A percentile compares a stretch with the other conserved stretches of the same genome.
phyloP scores from a whole-genome alignment of 2,113 vertebrate genomes.

The Platysternon megacephalum region DNA sequence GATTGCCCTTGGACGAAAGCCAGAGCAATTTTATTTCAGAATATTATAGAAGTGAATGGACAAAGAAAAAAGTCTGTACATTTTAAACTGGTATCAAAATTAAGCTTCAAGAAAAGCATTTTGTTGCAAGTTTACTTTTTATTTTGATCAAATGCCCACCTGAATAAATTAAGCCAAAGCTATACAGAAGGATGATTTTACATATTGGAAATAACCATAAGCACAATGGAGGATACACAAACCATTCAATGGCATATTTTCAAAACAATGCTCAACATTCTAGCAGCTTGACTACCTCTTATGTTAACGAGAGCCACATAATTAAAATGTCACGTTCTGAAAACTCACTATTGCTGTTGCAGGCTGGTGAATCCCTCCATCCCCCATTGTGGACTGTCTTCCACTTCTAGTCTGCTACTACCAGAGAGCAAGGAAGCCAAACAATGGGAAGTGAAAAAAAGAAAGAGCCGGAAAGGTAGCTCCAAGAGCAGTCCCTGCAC shows the following conservation, averaged over 20 bases:
- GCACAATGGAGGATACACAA: neutral
- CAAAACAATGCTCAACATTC: neutral
- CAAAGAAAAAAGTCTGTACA: neutral
- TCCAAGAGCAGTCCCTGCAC: neutral
- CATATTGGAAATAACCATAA: neutral
- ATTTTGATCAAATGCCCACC: neutral
- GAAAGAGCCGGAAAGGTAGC: neutral
- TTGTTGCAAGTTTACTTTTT: neutral
- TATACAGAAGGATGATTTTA: neutral
- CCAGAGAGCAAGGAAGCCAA: neutral
- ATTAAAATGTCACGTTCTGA: neutral
- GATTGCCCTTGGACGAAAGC: conserved; percentile 30
- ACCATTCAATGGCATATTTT: neutral
- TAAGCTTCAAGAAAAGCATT: neutral
- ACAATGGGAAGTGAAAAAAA: neutral
- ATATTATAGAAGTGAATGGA: neutral
- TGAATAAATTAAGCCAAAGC: neutral
- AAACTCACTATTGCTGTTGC: neutral
- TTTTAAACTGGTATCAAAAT: neutral
- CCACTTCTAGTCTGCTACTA: neutral
- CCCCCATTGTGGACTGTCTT: neutral
- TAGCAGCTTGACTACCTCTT: neutral
- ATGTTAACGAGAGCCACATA: accelerated
- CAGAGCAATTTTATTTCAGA: conserved; percentile 42
- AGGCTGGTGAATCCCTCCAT: neutral